Conservation (phyloP, 2,797 vertebrate species). For the Liasis olivaceus region DNA sequence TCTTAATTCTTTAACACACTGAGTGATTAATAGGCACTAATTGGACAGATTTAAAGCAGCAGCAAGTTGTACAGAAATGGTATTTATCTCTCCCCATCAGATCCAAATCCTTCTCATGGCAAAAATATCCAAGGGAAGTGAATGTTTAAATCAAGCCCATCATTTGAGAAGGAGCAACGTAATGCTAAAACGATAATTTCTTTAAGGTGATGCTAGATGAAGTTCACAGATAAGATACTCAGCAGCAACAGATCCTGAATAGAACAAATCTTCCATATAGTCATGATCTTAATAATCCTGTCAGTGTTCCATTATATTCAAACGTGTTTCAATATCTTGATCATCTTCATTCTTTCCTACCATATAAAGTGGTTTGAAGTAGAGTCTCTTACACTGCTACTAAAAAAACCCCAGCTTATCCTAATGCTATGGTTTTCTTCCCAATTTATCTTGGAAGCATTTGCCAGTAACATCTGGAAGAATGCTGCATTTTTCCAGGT, state of each 20-base stretch:
- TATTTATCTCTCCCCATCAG: constrained; percentile 20
- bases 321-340: not conserved
- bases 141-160: not conserved
- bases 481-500: not conserved
- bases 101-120: not conserved
- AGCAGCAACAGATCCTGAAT: not conserved
- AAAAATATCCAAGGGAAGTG: not conserved
- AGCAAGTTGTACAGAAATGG: constrained; percentile 14
- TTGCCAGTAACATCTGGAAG: not conserved
- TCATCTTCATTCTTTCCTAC: not conserved
- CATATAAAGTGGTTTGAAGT: not conserved
- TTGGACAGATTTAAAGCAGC: constrained; percentile 53
- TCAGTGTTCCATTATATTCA: not conserved
- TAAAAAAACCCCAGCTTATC: not conserved
- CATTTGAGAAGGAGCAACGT: not conserved
- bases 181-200: not conserved
- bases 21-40: constrained; percentile 73
- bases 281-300: not conserved
- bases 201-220: not conserved
- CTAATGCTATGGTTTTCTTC: not conserved
- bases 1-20: constrained; percentile 71
- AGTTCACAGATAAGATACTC: not conserved
- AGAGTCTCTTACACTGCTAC: not conserved
- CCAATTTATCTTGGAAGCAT: not conserved
- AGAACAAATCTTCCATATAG: not conserved